phyloP scores from a whole-genome alignment of 37 sponge, comb jelly and placozoan species.

The Halisarca cf. caerulea region DNA sequence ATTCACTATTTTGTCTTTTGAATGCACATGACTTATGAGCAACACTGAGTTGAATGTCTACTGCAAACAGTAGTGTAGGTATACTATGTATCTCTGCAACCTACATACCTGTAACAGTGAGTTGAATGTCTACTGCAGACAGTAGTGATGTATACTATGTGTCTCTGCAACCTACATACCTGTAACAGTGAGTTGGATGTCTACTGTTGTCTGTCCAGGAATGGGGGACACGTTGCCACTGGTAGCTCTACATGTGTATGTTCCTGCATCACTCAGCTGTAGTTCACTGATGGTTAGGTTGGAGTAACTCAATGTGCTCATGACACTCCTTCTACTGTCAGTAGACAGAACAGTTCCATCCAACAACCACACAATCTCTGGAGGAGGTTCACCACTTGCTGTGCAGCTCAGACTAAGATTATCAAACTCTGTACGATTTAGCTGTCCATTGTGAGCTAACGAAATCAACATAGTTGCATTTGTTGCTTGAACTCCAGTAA shows the following conservation, averaged over 20 bases:
- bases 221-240: constrained; percentile 19
- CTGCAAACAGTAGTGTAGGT: no score
- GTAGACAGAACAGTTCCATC: not conserved
- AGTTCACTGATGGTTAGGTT: not conserved
- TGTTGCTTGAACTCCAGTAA: not conserved
- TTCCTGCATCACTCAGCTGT: constrained; percentile 5
- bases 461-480: not conserved
- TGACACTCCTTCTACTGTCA: not conserved
- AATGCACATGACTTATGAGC: no score
- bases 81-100: not conserved
- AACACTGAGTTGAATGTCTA: no score
- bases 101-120: not conserved
- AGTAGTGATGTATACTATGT: no score
- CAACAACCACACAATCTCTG: not conserved
- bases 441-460: not conserved
- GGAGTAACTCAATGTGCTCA: not conserved
- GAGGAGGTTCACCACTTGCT: not conserved
- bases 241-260: constrained; percentile 6
- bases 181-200: not conserved
- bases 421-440: not conserved
- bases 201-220: not conserved
- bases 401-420: not conserved
- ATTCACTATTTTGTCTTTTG: no score
- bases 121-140: not conserved
- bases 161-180: not conserved